phyloP scores from a whole-genome alignment of 2,113 vertebrate species.

The Phasianus colchicus region DNA sequence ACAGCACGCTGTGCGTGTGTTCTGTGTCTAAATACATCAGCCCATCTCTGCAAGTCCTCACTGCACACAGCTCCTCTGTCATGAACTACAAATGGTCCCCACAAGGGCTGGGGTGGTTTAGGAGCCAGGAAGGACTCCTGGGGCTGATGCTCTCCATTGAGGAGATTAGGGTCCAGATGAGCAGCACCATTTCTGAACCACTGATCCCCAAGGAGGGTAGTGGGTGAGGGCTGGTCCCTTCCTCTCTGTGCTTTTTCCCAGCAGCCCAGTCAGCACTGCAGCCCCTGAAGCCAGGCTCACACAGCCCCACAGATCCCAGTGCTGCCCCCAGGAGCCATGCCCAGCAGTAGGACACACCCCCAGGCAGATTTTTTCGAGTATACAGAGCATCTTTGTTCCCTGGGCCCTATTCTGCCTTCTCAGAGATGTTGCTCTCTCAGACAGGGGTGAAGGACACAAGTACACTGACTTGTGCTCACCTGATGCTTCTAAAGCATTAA shows the following conservation, averaged over 20 bases:
- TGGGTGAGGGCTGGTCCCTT: neutral
- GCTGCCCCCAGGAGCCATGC: neutral
- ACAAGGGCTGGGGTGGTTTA: neutral
- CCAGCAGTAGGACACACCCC: neutral
- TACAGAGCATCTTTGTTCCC: neutral
- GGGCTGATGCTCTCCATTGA: neutral
- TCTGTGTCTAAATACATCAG: slow-evolving; percentile 19
- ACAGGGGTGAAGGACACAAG: neutral
- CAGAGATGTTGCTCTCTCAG: neutral
- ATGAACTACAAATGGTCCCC: slow-evolving; percentile 35
- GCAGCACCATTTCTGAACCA: neutral
- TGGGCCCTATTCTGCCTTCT: neutral
- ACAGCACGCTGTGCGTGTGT: neutral
- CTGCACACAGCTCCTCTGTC: neutral
- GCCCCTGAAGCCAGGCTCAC: neutral
- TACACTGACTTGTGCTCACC: neutral
- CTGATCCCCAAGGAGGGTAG: neutral
- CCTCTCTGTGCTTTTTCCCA: neutral
- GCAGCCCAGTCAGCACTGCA: neutral
- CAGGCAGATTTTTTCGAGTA: neutral
- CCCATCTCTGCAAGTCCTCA: slow-evolving; percentile 27
- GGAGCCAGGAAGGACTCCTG: neutral
- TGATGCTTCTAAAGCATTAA: neutral
- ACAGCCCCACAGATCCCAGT: neutral
- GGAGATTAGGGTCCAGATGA: neutral